Evolutionary conservation across 2,888 invertebrate species (phyloP).

Genomic region (Mythimna pallens): DNA sequence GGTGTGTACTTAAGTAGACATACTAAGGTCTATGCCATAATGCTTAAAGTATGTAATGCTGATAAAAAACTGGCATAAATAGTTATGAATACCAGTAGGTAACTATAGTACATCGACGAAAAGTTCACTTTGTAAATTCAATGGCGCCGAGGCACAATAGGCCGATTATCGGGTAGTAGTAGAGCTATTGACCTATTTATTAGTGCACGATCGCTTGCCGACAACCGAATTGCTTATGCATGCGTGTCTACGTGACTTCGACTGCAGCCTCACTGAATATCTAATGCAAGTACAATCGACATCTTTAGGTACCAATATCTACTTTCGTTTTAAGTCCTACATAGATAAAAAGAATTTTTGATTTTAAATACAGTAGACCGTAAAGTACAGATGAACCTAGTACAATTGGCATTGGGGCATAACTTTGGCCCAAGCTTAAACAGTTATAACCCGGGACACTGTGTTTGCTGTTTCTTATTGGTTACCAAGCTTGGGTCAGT

Average conservation of each 20-base stretch:
- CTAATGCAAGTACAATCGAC: slow-evolving; percentile 74
- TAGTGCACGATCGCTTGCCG: slow-evolving; percentile 80
- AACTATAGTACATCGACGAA: slow-evolving; percentile 14
- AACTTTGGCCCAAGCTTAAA: too few relatives aligned
- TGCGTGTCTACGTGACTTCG: slow-evolving; percentile 83
- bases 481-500: too few relatives aligned
- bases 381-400: neutral
- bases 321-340: slow-evolving; percentile 55
- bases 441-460: too few relatives aligned
- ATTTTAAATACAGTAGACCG: neutral
- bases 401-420: neutral
- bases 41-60: too few relatives aligned
- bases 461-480: too few relatives aligned
- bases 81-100: slow-evolving; percentile 28
- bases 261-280: slow-evolving; percentile 82
- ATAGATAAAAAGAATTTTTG: neutral
- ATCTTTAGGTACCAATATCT: slow-evolving; percentile 61
- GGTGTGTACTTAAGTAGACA: too few relatives aligned
- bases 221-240: slow-evolving; percentile 86
- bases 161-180: slow-evolving; percentile 61
- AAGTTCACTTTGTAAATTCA: slow-evolving; percentile 54
- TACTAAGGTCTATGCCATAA: too few relatives aligned
- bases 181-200: slow-evolving; percentile 87
- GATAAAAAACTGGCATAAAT: neutral
- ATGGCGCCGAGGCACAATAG: slow-evolving; percentile 54